These are phyloP conservation scores for Schizaphis graminum DNA, from an alignment of 2,888 invertebrate genomes.

Conservation along the genomic window DNA sequence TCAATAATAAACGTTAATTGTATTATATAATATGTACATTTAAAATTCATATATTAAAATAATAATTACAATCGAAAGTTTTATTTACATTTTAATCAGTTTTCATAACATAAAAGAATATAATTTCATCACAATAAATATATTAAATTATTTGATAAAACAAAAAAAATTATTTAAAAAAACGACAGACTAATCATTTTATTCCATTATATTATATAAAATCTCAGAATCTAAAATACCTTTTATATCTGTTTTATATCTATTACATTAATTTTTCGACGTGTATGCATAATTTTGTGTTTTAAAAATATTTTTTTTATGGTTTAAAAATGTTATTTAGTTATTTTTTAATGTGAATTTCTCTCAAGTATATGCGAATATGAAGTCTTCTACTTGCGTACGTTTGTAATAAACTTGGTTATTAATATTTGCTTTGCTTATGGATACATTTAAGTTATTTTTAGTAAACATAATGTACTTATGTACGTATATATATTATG, in stretches of 20 bases:
- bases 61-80: background rate
- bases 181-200: background rate
- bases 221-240: background rate
- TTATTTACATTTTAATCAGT: background rate
- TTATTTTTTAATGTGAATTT: background rate
- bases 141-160: background rate
- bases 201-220: too few relatives aligned
- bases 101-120: background rate
- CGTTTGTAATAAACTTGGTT: background rate
- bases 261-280: background rate
- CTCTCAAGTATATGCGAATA: background rate
- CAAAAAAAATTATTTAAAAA: background rate
- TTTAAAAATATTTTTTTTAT: background rate
- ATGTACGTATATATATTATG: background rate
- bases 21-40: background rate
- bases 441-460: background rate
- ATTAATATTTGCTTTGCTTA: background rate
- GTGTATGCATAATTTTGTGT: background rate
- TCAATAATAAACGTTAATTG: background rate
- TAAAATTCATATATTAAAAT: too few relatives aligned
- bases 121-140: background rate
- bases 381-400: background rate
- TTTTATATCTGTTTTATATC: background rate
- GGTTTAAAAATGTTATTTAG: background rate
- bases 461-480: background rate